Evolutionary conservation across 1,140 invertebrate genomes (phyloP), one percentile per base, ranked within the genome.

Genomic region (Drosophila grimshawi): DNA sequence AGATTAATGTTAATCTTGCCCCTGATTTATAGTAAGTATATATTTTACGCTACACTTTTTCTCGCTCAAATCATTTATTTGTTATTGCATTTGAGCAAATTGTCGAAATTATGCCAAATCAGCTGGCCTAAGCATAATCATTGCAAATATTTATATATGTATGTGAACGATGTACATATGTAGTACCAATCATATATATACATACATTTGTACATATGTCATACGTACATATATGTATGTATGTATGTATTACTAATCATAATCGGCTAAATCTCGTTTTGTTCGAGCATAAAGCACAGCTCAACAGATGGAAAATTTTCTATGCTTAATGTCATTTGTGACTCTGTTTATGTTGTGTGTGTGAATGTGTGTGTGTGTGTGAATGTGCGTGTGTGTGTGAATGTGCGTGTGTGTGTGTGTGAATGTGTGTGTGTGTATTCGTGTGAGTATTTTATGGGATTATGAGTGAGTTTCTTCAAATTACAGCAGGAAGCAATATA

Each of bases 211-310:
- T 19, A 59, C 30, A 8, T 45, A 45, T 59, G 30, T 46, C 3
- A 41, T n/a, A 35, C n/a, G 10, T n/a, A n/a, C n/a, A n/a, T n/a
- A 19, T 33, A 52, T 41, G 10, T 8, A 5, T 37, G 19, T 19
- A 8, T 55, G 7, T 10, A 11, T 8, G 19, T 43, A 4, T n/a
- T 5, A 43, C 35, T 41, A 59, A 70, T 76, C 51, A 66, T 76
- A 72, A 76, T 76, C 62, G 72, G 62, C 68, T 72, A 3, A 66
- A 71, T 71, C 69, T 67, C 29, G 59, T 62, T 30, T 66, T 51
- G 46, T 65, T 49, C 33, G 7, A 66, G 48, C 39, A 72, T 46
- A 66, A 61, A 62, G 57, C 57, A 4, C 35, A 30, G 49, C 64
- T 56, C 29, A 59, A 71, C 30, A 46, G 61, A 48, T 71, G 53